These are phyloP conservation scores for Istiophorus platypterus DNA, from an alignment of 2,113 vertebrate species.

Conservation along the genomic window DNA sequence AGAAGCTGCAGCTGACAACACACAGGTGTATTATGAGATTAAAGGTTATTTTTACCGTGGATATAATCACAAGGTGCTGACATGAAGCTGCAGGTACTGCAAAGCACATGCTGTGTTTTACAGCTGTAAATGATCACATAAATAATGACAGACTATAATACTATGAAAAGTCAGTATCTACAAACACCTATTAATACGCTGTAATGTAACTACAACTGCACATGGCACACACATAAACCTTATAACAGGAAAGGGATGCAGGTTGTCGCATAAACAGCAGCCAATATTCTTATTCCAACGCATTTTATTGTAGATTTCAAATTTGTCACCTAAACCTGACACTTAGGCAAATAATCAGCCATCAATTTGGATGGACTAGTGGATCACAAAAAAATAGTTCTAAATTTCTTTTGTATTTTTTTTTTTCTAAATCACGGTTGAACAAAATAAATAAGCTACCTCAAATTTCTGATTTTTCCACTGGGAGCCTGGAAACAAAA, in stretches of 20 bases:
- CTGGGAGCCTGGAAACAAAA: background rate
- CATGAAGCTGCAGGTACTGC: constrained; percentile 51
- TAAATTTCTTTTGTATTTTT: background rate
- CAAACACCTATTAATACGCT: background rate
- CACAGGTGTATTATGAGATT: constrained; percentile 83
- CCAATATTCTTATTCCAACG: background rate
- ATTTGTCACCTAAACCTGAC: background rate
- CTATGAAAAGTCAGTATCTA: constrained; percentile 18
- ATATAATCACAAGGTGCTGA: constrained; percentile 78
- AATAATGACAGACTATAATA: background rate
- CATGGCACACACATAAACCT: background rate
- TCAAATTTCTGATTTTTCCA: background rate
- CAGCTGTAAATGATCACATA: constrained; percentile 3
- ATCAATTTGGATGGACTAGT: background rate
- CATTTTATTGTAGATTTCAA: background rate
- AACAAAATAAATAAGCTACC: background rate
- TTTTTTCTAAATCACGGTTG: background rate
- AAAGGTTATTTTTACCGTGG: constrained; percentile 83
- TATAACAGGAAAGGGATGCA: background rate
- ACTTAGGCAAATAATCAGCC: background rate
- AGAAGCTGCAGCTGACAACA: constrained; percentile 70
- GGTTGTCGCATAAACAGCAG: background rate
- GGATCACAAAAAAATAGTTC: background rate
- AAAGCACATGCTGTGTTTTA: constrained; percentile 33
- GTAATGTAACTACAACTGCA: background rate